Percentiles rank a stretch among this genome's conserved stretches.
phyloP scores from a whole-genome alignment of 2,113 vertebrate species.

The Vidua chalybeata region DNA sequence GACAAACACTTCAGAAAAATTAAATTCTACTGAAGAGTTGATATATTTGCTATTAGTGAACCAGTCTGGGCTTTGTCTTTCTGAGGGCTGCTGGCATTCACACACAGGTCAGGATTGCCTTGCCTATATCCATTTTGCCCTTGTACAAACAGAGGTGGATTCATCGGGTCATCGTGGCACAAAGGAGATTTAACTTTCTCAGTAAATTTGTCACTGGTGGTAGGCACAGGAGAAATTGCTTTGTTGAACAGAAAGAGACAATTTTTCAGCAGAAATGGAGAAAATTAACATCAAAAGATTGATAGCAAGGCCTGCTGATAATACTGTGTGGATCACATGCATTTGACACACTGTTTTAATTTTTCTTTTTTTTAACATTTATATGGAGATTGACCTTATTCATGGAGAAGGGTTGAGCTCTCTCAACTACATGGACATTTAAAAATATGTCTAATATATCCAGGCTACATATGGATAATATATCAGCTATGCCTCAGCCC shows the following conservation, averaged over 20 bases:
- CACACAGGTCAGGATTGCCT: neutral
- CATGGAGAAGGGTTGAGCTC: neutral
- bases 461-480: neutral
- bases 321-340: no score
- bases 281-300: neutral
- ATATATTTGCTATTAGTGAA: neutral
- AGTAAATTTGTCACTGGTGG: neutral
- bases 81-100: neutral
- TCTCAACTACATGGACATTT: neutral
- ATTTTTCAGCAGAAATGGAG: neutral
- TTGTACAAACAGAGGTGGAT: neutral
- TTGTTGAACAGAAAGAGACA: neutral
- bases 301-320: neutral
- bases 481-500: neutral
- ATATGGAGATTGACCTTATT: neutral
- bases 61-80: neutral
- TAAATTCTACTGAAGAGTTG: neutral
- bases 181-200: neutral
- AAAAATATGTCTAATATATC: neutral
- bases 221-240: neutral
- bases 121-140: neutral
- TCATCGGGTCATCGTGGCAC: rapidly evolving
- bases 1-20: neutral
- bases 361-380: neutral
- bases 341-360: neutral